These are phyloP conservation scores for Torymus texanus DNA, from an alignment of 2,888 invertebrate genomes.

Conservation along the genomic window DNA sequence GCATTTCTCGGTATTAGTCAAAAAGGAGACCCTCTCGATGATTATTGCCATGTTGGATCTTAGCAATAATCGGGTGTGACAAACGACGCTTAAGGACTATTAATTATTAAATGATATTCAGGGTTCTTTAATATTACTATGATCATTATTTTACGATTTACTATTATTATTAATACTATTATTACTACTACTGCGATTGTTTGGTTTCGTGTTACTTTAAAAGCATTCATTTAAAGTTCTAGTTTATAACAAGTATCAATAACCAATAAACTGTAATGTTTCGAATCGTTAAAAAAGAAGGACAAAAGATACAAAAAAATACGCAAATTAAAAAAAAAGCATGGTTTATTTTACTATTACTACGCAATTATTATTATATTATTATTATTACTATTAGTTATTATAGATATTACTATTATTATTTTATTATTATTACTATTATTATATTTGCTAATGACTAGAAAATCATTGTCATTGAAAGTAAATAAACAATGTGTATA, in stretches of 20 bases:
- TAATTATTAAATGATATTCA: conserved; percentile 63
- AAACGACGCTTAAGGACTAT: conserved; percentile 67
- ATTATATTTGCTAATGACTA: conserved; percentile 65
- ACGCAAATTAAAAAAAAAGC: conserved; percentile 56
- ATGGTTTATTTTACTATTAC: conserved; percentile 63
- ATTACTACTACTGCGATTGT: conserved; percentile 61
- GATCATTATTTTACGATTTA: conserved; percentile 53
- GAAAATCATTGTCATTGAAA: conserved; percentile 70
- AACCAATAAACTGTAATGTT: conserved; percentile 68
- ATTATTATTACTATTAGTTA: conserved; percentile 57
- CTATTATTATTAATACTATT: conserved; percentile 58
- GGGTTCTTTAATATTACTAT: conserved; percentile 65
- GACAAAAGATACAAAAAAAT: conserved; percentile 61
- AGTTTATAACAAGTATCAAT: conserved; percentile 62
- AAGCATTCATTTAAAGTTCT: conserved; percentile 68
- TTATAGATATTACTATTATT: conserved; percentile 47
- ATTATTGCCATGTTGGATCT: conserved; percentile 45
- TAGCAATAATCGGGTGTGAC: conserved; percentile 54
- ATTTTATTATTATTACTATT: conserved; percentile 45
- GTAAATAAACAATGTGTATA: conserved; percentile 71
- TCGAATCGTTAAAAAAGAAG: conserved; percentile 64
- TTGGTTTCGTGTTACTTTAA: conserved; percentile 71
- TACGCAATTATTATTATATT: conserved; percentile 47
- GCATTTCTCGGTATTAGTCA: conserved; percentile 48
- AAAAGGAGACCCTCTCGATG: conserved; percentile 35